Percentiles rank a stretch among this genome's conserved stretches.
phyloP scores from a whole-genome alignment of 2,797 vertebrate genomes.

The Lerista edwardsae region DNA sequence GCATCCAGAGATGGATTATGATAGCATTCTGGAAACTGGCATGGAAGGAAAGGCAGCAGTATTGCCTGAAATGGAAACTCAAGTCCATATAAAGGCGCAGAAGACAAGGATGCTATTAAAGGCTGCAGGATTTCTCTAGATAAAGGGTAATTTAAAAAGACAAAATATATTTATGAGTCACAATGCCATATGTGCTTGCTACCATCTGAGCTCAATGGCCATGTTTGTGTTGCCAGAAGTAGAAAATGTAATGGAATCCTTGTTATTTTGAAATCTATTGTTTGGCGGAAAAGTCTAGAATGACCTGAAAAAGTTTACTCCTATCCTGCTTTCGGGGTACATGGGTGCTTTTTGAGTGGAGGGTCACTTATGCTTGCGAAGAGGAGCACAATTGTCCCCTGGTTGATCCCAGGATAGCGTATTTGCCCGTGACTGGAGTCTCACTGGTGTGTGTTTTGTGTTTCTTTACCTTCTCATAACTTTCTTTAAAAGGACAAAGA shows the following conservation, averaged over 20 bases:
- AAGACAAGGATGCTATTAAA: slow-evolving; percentile 29
- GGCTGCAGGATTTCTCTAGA: slow-evolving; percentile 14
- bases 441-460: no score
- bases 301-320: no score
- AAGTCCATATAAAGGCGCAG: slow-evolving; percentile 12
- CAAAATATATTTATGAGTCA: slow-evolving; percentile 21
- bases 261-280: background rate
- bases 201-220: background rate
- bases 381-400: no score
- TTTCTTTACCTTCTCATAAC: no score
- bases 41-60: slow-evolving; percentile 3
- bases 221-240: background rate
- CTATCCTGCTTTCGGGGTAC: no score
- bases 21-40: background rate
- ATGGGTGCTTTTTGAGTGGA: no score
- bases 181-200: slow-evolving; percentile 8
- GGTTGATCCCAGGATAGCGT: no score
- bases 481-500: no score
- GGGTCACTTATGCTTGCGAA: no score
- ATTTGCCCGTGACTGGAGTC: no score
- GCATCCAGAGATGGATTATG: slow-evolving; percentile 23
- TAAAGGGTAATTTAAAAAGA: slow-evolving; percentile 2
- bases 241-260: background rate
- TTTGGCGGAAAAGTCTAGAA: background rate
- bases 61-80: slow-evolving; percentile 37